Evolutionary conservation across 1,140 invertebrate species (phyloP).

Genomic region (Tenebrio molitor): DNA sequence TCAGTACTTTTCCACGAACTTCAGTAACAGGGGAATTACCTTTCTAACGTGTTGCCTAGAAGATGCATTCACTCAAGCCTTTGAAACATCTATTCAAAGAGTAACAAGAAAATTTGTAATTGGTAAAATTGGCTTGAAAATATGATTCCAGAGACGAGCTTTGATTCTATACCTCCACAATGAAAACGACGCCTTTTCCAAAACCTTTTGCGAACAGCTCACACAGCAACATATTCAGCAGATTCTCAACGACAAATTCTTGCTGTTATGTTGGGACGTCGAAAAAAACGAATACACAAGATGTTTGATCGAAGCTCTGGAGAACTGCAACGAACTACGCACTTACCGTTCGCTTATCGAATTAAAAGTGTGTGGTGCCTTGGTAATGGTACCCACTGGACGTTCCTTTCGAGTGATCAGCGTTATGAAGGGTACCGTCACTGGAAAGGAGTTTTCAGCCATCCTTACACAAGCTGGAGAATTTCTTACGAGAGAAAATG

Average conservation of each 20-base stretch:
- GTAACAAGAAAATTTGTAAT: too few species aligned
- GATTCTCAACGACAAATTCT: constrained; percentile 51
- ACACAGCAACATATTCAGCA: constrained; percentile 34
- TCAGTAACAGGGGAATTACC: neutral
- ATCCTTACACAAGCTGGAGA: too few species aligned
- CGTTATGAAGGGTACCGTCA: constrained; percentile 44
- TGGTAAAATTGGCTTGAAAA: too few species aligned
- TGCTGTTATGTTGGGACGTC: constrained; percentile 56
- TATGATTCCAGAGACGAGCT: constrained; percentile 47
- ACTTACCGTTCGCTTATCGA: constrained; percentile 30
- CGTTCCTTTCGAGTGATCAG: constrained; percentile 45
- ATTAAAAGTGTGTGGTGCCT: constrained; percentile 36
- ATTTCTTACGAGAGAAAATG: constrained; percentile 45
- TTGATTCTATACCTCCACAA: constrained; percentile 57
- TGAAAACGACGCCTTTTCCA: constrained; percentile 47
- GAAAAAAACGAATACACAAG: constrained; percentile 49
- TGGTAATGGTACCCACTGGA: constrained; percentile 49
- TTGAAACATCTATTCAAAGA: neutral
- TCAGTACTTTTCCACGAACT: neutral
- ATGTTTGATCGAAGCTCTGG: constrained; percentile 49
- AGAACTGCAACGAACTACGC: constrained; percentile 35
- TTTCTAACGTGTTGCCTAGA: neutral
- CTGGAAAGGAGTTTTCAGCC: constrained; percentile 30
- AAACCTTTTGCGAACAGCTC: constrained; percentile 49
- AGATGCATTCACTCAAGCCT: neutral